phyloP scores from a whole-genome alignment of 2,113 vertebrate genomes.

The Physeter macrocephalus region DNA sequence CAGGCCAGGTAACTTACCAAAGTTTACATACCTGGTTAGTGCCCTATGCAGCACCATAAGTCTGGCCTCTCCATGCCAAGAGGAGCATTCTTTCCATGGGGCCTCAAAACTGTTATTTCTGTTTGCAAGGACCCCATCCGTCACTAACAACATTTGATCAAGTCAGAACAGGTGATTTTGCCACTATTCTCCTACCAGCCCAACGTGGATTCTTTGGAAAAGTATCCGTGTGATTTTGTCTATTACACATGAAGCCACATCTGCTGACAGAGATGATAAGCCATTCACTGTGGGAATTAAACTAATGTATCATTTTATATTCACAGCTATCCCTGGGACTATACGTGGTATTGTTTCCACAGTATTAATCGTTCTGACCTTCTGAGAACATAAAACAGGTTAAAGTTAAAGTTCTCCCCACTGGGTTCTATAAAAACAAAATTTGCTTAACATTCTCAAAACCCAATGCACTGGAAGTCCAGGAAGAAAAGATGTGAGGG shows the following conservation, averaged over 20 bases:
- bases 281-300: constrained; percentile 14
- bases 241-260: background rate
- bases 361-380: constrained; percentile 42
- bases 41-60: background rate
- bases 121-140: background rate
- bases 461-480: background rate
- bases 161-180: background rate
- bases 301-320: constrained; percentile 35
- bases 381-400: constrained; percentile 38
- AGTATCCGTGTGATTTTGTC: background rate
- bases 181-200: background rate
- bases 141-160: background rate
- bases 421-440: constrained; percentile 15
- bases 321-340: background rate
- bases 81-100: background rate
- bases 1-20: background rate
- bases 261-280: background rate
- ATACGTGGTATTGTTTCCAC: background rate
- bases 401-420: constrained; percentile 24
- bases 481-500: background rate
- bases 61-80: background rate
- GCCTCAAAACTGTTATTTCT: background rate
- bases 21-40: background rate
- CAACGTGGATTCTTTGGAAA: background rate
- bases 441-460: constrained; percentile 6